phyloP scores from a whole-genome alignment of 2,888 invertebrate species.

The Phania funesta region DNA sequence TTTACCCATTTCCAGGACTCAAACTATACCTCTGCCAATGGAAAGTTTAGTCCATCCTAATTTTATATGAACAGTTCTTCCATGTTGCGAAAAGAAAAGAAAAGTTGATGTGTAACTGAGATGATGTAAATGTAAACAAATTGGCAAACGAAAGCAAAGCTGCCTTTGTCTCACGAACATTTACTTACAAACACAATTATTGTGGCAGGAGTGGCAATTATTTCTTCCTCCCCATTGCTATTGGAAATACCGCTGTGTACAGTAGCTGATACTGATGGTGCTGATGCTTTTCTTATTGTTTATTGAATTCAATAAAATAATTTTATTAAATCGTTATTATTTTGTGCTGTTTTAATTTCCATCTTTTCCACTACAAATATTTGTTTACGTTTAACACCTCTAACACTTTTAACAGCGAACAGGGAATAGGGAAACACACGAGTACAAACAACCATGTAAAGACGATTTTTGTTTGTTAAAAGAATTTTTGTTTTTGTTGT shows the following conservation, averaged over 20 bases:
- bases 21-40: too few species aligned
- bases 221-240: not conserved
- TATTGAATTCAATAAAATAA: constrained; percentile 52
- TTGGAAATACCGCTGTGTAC: not conserved
- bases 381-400: constrained; percentile 45
- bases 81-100: too few species aligned
- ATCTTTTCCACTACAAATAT: not conserved
- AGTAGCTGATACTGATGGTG: not conserved
- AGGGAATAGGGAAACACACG: constrained; percentile 17
- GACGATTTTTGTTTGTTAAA: constrained; percentile 41
- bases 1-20: too few species aligned
- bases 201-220: not conserved
- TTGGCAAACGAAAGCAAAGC: too few species aligned
- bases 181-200: not conserved
- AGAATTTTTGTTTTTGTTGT: constrained; percentile 49
- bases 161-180: too few species aligned
- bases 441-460: not conserved
- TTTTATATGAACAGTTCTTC: too few species aligned
- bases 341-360: constrained; percentile 11
- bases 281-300: constrained; percentile 13
- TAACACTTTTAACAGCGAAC: constrained; percentile 43
- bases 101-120: too few species aligned
- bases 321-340: constrained; percentile 52
- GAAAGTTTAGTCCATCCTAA: too few species aligned
- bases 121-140: too few species aligned